Percentiles rank a stretch among this genome's conserved stretches.
phyloP scores from a whole-genome alignment of 2,888 invertebrate species.

The Pyrochroa serraticornis region DNA sequence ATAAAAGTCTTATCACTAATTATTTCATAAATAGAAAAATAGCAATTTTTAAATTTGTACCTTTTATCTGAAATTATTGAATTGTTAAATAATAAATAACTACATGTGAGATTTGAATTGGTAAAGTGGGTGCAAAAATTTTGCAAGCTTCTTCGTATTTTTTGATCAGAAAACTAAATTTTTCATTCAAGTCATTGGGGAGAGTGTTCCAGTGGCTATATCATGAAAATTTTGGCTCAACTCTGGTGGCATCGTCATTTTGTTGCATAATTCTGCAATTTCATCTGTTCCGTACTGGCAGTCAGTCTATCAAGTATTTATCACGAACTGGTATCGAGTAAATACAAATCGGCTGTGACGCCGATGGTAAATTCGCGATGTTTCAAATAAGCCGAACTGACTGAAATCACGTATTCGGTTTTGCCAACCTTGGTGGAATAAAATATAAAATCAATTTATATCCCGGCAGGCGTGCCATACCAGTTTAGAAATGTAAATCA shows the following conservation, averaged over 20 bases:
- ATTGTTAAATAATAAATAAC: too few relatives aligned
- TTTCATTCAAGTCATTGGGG: too few relatives aligned
- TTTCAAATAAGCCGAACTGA: conserved; percentile 18
- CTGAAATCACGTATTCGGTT: conserved; percentile 24
- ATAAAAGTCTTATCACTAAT: too few relatives aligned
- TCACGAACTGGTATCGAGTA: conserved; percentile 13
- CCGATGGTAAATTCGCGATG: conserved; percentile 1
- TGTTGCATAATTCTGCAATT: conserved; percentile 1
- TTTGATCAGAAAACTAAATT: too few relatives aligned
- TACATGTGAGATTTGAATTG: too few relatives aligned
- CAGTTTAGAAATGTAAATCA: conserved; percentile 45
- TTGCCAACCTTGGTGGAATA: conserved; percentile 31
- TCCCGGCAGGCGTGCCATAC: conserved; percentile 33
- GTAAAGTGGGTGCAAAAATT: too few relatives aligned
- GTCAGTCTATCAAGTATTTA: conserved; percentile 17
- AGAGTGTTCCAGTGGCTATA: too few relatives aligned
- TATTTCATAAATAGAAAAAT: too few relatives aligned
- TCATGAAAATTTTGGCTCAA: too few relatives aligned
- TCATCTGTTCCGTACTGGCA: neutral
- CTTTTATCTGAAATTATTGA: too few relatives aligned
- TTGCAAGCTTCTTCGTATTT: too few relatives aligned
- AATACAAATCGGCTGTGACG: conserved; percentile 11
- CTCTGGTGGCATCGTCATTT: neutral
- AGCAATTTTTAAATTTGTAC: too few relatives aligned
- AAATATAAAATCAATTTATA: conserved; percentile 38